phyloP scores from a whole-genome alignment of 1,140 invertebrate genomes.

The Acromyrmex charruanus region DNA sequence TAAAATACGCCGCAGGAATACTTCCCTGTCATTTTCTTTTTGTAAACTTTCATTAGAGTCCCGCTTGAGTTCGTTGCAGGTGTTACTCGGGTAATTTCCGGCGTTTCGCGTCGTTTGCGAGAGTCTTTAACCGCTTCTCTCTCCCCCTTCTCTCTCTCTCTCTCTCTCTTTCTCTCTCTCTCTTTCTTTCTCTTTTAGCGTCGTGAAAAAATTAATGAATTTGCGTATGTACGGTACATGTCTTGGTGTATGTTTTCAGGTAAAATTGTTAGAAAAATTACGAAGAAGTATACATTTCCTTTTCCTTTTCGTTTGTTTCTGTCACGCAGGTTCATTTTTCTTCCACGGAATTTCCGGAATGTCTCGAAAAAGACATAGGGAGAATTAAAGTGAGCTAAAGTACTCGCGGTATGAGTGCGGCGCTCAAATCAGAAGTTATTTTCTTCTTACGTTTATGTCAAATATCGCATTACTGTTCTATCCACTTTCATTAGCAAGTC shows the following conservation, averaged over 20 bases:
- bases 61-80: slow-evolving; percentile 52
- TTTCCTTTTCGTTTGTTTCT: not conserved
- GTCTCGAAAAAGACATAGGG: not conserved
- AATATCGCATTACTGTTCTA: slow-evolving; percentile 25
- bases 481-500: not conserved
- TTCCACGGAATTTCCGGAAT: not conserved
- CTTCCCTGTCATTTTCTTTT: slow-evolving; percentile 42
- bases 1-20: slow-evolving; percentile 60
- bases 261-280: slow-evolving; percentile 35
- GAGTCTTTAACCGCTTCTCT: slow-evolving; percentile 8
- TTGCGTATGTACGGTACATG: not conserved
- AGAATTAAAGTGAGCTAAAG: slow-evolving; percentile 36
- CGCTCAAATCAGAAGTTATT: slow-evolving; percentile 43
- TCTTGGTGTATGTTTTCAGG: not conserved
- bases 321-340: slow-evolving; percentile 17
- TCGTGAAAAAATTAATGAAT: slow-evolving; percentile 24
- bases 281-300: not conserved
- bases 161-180: not conserved
- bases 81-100: slow-evolving; percentile 59
- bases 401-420: slow-evolving; percentile 7
- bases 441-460: slow-evolving; percentile 29
- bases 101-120: slow-evolving; percentile 31
- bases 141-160: not conserved
- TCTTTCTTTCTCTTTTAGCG: not conserved
- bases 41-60: slow-evolving; percentile 56